Base-by-base conservation (phyloP, 2,797 vertebrate species). In the Silurus lanzhouensis region DNA sequence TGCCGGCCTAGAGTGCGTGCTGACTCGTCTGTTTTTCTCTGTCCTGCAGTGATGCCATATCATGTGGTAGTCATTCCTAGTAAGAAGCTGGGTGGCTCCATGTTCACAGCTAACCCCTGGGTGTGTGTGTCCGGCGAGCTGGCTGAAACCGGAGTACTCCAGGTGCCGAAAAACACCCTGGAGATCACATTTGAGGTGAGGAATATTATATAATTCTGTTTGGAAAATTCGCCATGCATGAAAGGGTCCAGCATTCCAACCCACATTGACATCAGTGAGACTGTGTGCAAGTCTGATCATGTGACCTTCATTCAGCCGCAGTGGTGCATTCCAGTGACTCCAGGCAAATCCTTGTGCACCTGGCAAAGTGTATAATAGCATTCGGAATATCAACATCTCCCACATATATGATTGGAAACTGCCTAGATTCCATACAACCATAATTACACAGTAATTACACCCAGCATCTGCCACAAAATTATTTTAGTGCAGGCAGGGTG, bases 81-180 rank as follows among this genome's bases (percentile, higher is more conserved):
- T 94, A 99, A 99, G 96, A 99, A 99, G 89, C 94, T 99, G 1
- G 97, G 97, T 1, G 98, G 98, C 86, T 99, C 98, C 87, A 99
- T 99, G 98, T 99, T 99, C 91, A 99, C 98, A 13, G 97, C 98
- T 87, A 99, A 99, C 91, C 98, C 98, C 27, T 99, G 98, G 98
- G 97, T 99, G 86, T 99, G 98, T 90, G 97, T 99, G 83, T 98
- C 98, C 0, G 98, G 98, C 87, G 98, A 99, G 85, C 92, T 99
- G 88, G 96, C 98, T 15, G 98, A 99, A 92, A 99, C 98, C 0
- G 98, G 97, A 83, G 96, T 99, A 64, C 92, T 99, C 85, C 98
- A 99, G 92, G 94, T 99, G 85, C 98, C 98, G 87, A 97, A 97
- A 92, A 99, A 98, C 81, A 94, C 97, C 84, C 90, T 98, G 89